Conservation (phyloP, 1,140 invertebrate genomes). For the Thaumatotibia leucotreta region DNA sequence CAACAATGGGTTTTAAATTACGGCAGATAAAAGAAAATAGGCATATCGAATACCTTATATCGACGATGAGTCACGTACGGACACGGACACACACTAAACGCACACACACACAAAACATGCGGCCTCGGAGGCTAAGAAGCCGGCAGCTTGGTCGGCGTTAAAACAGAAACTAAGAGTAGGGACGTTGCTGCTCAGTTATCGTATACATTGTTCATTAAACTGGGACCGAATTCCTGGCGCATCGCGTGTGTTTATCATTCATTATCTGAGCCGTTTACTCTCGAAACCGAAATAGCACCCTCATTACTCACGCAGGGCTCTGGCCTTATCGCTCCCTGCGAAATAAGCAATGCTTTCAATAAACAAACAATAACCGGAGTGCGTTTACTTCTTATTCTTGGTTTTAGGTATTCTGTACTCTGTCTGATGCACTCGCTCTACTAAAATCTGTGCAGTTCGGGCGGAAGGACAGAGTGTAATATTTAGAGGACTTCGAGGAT, state of each 20-base stretch:
- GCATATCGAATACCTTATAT: neutral
- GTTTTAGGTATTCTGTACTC: neutral
- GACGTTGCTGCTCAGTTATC: constrained; percentile 26
- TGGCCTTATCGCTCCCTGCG: constrained; percentile 28
- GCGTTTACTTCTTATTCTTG: neutral
- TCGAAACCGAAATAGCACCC: constrained; percentile 42
- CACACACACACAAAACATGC: constrained; percentile 17
- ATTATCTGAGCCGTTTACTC: constrained; percentile 42
- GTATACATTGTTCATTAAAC: constrained; percentile 36
- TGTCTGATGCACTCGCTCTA: no score
- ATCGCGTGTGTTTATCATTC: constrained; percentile 42
- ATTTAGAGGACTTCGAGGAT: no score
- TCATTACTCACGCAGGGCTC: constrained; percentile 46
- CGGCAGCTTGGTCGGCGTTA: constrained; percentile 23
- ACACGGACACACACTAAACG: constrained; percentile 6
- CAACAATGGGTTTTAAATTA: no score
- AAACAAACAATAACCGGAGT: neutral
- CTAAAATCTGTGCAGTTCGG: no score
- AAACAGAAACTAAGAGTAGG: constrained; percentile 42
- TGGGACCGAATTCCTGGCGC: constrained; percentile 41
- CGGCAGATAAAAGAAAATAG: neutral
- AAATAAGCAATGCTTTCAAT: neutral
- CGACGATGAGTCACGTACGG: neutral
- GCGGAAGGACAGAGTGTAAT: no score
- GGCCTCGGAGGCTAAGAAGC: constrained; percentile 11